Evolutionary conservation across 2,888 invertebrate genomes (phyloP).

Genomic region (Acrocyrtus sp.): DNA sequence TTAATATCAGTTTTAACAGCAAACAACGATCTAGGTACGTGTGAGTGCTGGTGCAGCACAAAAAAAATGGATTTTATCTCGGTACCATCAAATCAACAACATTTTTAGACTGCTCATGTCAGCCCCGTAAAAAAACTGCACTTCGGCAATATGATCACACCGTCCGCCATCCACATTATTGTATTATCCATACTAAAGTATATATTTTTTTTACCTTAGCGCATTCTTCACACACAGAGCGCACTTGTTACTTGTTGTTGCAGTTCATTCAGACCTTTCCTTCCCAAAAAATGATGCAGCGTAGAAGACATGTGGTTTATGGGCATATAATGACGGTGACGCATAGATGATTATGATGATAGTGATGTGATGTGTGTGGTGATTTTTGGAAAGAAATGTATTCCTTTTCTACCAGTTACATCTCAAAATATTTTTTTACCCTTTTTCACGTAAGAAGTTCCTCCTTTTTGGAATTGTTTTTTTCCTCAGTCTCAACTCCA

Average conservation of each 20-base stretch:
- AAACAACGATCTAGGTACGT: too few relatives aligned
- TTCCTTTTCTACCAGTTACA: too few relatives aligned
- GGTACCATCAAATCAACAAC: conserved; percentile 32
- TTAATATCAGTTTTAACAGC: conserved; percentile 47
- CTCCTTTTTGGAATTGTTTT: conserved; percentile 42
- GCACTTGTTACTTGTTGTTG: too few relatives aligned
- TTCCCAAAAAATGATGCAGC: too few relatives aligned
- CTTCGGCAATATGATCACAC: too few relatives aligned
- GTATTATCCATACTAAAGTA: too few relatives aligned
- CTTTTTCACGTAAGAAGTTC: too few relatives aligned
- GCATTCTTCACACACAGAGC: conserved; percentile 27
- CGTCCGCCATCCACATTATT: too few relatives aligned
- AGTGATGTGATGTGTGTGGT: conserved; percentile 36
- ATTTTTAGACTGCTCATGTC: conserved; percentile 44
- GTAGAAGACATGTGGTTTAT: conserved; percentile 45
- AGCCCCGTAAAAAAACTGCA: not conserved
- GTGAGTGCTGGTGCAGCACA: too few relatives aligned
- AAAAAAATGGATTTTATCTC: conserved; percentile 26
- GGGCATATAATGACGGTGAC: conserved; percentile 28
- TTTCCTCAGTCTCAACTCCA: too few relatives aligned
- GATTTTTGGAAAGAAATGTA: conserved; percentile 22
- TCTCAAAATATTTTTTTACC: too few relatives aligned
- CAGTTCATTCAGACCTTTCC: too few relatives aligned
- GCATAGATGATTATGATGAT: conserved; percentile 17
- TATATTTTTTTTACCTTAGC: not conserved